Conservation (phyloP, 2,113 vertebrate species). For the Smithornis capensis region DNA sequence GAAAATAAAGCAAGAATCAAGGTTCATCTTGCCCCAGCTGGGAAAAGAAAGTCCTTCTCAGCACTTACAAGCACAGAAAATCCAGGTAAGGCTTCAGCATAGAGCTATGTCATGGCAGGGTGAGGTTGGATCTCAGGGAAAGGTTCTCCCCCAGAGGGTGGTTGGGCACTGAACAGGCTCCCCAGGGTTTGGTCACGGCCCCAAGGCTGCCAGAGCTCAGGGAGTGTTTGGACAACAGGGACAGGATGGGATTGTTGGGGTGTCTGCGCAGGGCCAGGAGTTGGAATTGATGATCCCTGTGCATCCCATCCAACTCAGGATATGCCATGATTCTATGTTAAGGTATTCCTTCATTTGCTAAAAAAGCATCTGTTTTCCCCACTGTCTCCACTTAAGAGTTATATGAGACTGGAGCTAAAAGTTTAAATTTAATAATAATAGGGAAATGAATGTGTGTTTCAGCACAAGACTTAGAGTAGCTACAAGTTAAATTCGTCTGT, state of each 20-base stretch:
- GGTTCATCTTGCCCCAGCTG: background rate
- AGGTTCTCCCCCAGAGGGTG: background rate
- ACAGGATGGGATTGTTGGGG: background rate
- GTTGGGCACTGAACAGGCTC: background rate
- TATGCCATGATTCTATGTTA: background rate
- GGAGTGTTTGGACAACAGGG: rapidly evolving
- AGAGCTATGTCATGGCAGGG: background rate
- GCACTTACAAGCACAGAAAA: background rate
- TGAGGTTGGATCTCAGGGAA: background rate
- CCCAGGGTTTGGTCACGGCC: background rate
- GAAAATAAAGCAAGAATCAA: background rate
- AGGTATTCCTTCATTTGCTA: background rate
- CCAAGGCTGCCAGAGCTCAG: background rate
- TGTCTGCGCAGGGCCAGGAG: background rate
- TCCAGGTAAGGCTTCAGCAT: background rate
- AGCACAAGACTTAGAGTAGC: background rate
- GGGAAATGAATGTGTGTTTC: background rate
- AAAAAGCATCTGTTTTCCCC: background rate
- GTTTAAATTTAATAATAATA: background rate
- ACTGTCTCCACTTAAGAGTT: background rate
- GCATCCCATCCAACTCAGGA: background rate
- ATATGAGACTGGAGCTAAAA: background rate
- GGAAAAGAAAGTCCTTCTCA: background rate
- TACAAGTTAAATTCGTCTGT: background rate
- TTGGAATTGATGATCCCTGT: rapidly evolving